These are phyloP conservation scores for Julus scanicus DNA, from an alignment of 2,888 invertebrate species.

Conservation along the genomic window DNA sequence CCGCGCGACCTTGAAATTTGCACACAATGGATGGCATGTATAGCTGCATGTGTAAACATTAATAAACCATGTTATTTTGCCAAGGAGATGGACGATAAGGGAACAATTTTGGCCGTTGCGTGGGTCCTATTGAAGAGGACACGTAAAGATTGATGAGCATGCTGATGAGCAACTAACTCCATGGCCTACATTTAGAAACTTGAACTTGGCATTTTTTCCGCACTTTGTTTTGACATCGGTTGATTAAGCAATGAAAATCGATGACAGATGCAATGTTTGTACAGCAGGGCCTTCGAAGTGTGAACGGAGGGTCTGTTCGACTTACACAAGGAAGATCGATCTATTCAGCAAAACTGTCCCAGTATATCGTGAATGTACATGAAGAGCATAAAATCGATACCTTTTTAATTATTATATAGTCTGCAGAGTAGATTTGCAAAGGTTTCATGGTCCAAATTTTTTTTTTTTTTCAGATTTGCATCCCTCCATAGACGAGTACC, in stretches of 20 bases:
- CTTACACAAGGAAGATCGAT: neutral
- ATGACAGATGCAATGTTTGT: constrained; percentile 23
- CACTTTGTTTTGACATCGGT: neutral
- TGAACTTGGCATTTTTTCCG: neutral
- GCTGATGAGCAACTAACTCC: neutral
- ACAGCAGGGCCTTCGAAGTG: neutral
- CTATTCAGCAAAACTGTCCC: neutral
- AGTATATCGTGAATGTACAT: neutral
- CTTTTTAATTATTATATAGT: constrained; percentile 10
- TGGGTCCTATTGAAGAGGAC: neutral
- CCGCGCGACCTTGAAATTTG: neutral
- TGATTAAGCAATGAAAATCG: constrained; percentile 32
- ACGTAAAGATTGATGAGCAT: neutral
- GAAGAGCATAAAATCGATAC: constrained; percentile 3
- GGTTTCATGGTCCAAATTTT: neutral
- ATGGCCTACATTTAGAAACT: neutral
- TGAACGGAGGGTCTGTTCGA: neutral
- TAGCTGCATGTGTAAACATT: neutral
- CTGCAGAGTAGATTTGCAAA: neutral
- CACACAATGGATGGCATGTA: constrained; percentile 18
- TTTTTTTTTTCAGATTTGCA: neutral
- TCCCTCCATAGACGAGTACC: neutral
- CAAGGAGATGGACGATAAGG: neutral
- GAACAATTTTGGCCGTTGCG: neutral
- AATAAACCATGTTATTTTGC: neutral